phyloP scores from a whole-genome alignment of 1,140 invertebrate genomes.

The Lethrus apterus region DNA sequence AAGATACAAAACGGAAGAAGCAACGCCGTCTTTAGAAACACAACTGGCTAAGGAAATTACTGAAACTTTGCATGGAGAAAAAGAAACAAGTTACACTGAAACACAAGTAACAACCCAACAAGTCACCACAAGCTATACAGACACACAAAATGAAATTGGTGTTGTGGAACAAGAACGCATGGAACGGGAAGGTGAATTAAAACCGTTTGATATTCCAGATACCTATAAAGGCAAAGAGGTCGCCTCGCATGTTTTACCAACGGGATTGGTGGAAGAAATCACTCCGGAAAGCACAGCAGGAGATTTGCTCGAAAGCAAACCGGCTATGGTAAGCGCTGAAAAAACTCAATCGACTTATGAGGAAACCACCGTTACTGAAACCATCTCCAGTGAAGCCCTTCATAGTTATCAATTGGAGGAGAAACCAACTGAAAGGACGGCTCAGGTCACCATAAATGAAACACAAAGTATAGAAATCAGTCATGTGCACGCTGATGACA shows the following conservation, averaged over 20 bases:
- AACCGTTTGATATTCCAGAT: constrained; percentile 46
- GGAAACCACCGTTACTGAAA: constrained; percentile 49
- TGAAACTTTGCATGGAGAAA: constrained; percentile 47
- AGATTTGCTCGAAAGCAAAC: constrained; percentile 39
- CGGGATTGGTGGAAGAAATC: constrained; percentile 54
- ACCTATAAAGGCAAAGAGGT: constrained; percentile 47
- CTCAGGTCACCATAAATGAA: constrained; percentile 43
- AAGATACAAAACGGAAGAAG: constrained; percentile 49
- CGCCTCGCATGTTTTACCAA: constrained; percentile 47
- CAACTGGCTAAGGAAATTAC: constrained; percentile 52
- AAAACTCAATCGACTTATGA: constrained; percentile 42
- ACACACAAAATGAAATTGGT: constrained; percentile 44
- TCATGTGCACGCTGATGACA: constrained; percentile 46
- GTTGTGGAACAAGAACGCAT: constrained; percentile 45
- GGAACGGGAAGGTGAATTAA: constrained; percentile 51
- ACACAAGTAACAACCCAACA: constrained; percentile 36
- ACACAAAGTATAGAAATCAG: constrained; percentile 48
- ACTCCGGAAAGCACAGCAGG: constrained; percentile 45
- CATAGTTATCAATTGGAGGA: constrained; percentile 28
- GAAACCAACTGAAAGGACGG: constrained; percentile 41
- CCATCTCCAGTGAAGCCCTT: constrained; percentile 44
- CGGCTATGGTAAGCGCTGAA: constrained; percentile 41
- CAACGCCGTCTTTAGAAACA: constrained; percentile 43
- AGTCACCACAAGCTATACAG: constrained; percentile 39
- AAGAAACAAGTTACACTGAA: constrained; percentile 42